Conservation (phyloP, 2,888 invertebrate genomes). For the Spialia ferax region DNA sequence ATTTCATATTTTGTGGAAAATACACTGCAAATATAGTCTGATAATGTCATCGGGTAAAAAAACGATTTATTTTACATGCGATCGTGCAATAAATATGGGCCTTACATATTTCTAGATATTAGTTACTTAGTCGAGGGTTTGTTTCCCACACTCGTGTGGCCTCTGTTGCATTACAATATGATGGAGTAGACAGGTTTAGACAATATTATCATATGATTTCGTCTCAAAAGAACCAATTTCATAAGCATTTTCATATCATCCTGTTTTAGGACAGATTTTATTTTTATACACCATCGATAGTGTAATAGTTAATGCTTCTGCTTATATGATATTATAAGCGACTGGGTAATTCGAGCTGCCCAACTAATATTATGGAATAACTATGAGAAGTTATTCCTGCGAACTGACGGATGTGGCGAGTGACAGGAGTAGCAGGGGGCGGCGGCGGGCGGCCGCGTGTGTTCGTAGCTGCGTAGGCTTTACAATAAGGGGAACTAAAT, state of each 20-base stretch:
- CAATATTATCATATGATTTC: not conserved
- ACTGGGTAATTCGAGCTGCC: not conserved
- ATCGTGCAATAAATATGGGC: conserved; percentile 10
- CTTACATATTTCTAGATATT: conserved; percentile 7
- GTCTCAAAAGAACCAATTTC: conserved; percentile 22
- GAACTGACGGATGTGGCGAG: not conserved
- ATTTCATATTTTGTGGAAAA: not conserved
- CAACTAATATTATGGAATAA: not conserved
- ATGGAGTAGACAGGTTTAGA: not conserved
- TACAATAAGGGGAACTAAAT: conserved; percentile 3
- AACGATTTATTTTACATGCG: not conserved
- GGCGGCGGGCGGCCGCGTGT: conserved; percentile 12
- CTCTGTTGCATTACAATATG: not conserved
- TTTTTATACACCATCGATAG: conserved; percentile 24
- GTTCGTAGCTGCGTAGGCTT: conserved; percentile 15
- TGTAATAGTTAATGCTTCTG: conserved; percentile 9
- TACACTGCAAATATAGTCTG: not conserved
- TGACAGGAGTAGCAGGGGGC: too few relatives aligned
- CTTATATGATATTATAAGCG: conserved; percentile 1
- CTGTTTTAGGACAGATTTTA: conserved; percentile 20
- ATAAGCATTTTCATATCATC: conserved; percentile 32
- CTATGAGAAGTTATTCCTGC: not conserved
- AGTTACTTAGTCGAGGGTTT: not conserved
- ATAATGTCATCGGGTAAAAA: not conserved
- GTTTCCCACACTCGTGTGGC: not conserved